Base-by-base conservation (phyloP, 2,797 vertebrate species). In the Cheirogaleus major region DNA sequence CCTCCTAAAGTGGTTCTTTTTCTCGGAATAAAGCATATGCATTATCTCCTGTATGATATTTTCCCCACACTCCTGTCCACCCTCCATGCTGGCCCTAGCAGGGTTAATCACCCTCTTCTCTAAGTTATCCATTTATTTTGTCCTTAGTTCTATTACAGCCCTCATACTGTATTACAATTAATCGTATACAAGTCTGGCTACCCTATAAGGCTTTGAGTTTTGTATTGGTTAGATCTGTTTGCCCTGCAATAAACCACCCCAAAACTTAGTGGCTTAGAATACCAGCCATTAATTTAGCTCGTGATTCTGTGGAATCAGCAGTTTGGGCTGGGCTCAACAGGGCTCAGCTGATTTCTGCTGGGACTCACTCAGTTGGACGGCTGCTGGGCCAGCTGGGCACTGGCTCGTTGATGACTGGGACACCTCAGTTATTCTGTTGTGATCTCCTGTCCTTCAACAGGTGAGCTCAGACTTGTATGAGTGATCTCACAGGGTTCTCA, bases 261-360 rank as follows among this genome's bases (percentile, higher is more conserved):
- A 72, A 82, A 91, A 57, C 32, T 30, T 73, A 63, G 48, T 38
- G 35, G 20, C 67, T 85, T 78, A 92, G 57, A 85, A n/a, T 32
- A 72, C 22, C 20, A 73, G 45, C 57, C 43, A 75, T 89, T 86
- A 73, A 83, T 14, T 45, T 89, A 75, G 70, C 63, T 96, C 1
- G 4, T 41, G 69, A 67, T 83, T 95, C 84, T 93, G 63, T 92
- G 67, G 48, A 32, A 38, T 97, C 83, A 75, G 94, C 95, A 89
- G 48, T 78, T 81, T 87, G 12, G 76, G 22, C 57, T 80, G 65
- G 25, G 41, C 41, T 84, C 76, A 81, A 92, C 18, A 48, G 86
- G 43, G 78, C 78, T 97, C 79, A 81, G 94, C 92, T 93, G 55
- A 45, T 82, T 91, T 91, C 95, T 85, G 32, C 90, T 89, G 69